phyloP scores from a whole-genome alignment of 2,797 vertebrate species.

The Heliangelus exortis region DNA sequence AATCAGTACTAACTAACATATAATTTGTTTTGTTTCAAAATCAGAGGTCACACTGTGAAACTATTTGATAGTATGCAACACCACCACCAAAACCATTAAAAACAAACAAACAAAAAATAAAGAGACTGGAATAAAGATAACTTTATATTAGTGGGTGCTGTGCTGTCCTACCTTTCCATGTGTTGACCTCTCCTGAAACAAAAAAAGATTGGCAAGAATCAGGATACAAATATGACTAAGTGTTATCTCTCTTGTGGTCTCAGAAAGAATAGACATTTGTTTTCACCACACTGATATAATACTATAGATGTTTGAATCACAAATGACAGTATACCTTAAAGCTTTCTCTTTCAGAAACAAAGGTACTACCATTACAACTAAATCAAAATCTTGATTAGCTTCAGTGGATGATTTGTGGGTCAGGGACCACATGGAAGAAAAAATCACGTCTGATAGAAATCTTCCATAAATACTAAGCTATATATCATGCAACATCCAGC shows the following conservation, averaged over 20 bases:
- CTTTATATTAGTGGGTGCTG: slow-evolving; percentile 47
- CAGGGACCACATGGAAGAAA: background rate
- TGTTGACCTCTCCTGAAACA: slow-evolving; percentile 32
- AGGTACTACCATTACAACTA: background rate
- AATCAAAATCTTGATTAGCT: background rate
- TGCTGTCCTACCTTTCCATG: slow-evolving; percentile 37
- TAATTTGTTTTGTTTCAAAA: slow-evolving; percentile 63
- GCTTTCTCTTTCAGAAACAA: slow-evolving; percentile 8
- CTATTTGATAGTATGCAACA: slow-evolving; percentile 26
- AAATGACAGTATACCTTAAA: slow-evolving; percentile 15
- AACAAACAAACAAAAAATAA: slow-evolving; percentile 12
- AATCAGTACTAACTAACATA: slow-evolving; percentile 52
- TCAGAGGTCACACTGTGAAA: slow-evolving; percentile 60
- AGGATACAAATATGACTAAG: background rate
- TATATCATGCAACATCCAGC: background rate
- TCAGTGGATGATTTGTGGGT: background rate
- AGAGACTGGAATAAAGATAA: slow-evolving; percentile 38
- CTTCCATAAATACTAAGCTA: background rate
- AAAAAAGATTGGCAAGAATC: slow-evolving; percentile 4
- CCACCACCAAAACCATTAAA: background rate
- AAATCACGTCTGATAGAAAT: background rate
- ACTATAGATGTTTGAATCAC: slow-evolving; percentile 13
- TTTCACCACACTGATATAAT: slow-evolving; percentile 1
- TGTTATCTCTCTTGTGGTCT: background rate
- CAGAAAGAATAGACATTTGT: background rate